A percentile compares a stretch with the other conserved stretches of the same genome.
These are phyloP conservation scores for Rhagophthalmus giganteus DNA, from an alignment of 2,888 invertebrate genomes.

Conservation along the genomic window DNA sequence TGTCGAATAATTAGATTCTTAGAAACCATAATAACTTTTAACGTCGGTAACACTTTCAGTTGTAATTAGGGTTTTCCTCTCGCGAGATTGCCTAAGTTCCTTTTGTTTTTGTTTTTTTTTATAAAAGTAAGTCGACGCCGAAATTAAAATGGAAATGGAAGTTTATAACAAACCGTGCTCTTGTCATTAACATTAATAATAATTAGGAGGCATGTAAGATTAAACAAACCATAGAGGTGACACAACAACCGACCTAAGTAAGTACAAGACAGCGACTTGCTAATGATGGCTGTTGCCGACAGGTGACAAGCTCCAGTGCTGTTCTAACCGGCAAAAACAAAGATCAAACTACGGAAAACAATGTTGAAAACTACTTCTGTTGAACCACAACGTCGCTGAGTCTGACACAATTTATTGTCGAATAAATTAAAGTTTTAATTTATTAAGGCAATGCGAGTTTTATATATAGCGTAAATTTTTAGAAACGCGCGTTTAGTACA, in stretches of 20 bases:
- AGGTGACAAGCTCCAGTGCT: constrained; percentile 33
- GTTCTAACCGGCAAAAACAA: constrained; percentile 29
- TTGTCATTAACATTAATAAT: constrained; percentile 20
- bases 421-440: constrained; percentile 31
- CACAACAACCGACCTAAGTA: constrained; percentile 24
- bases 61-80: constrained; percentile 17
- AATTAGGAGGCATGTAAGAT: constrained; percentile 20
- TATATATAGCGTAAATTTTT: too few species aligned
- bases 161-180: constrained; percentile 8
- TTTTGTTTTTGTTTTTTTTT: constrained; percentile 1
- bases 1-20: constrained; percentile 26
- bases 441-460: constrained; percentile 22
- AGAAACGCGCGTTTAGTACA: too few species aligned
- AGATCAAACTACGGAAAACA: constrained; percentile 31
- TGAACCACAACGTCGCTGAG: constrained; percentile 24
- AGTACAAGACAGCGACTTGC: constrained; percentile 29
- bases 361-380: constrained; percentile 30
- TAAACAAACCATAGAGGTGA: constrained; percentile 23
- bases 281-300: constrained; percentile 36
- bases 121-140: background rate
- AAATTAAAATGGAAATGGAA: background rate
- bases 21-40: constrained; percentile 23
- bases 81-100: background rate
- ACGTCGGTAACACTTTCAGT: constrained; percentile 16
- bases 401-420: constrained; percentile 30